Evolutionary conservation across 2,888 invertebrate species (phyloP).

Genomic region (Rugalucina vietnamica): DNA sequence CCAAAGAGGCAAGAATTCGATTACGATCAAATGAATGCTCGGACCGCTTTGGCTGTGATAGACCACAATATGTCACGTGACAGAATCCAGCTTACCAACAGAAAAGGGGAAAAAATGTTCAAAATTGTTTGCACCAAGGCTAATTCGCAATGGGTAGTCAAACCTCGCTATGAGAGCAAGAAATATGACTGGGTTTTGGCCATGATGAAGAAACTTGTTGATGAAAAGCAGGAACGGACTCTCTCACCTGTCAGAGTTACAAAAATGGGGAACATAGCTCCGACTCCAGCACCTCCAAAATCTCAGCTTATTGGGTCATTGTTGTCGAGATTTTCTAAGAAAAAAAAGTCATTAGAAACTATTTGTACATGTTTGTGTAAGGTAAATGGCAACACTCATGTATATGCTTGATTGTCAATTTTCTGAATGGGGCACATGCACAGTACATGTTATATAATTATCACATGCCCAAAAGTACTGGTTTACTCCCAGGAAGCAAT

Average conservation of each 20-base stretch:
- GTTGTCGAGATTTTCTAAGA: constrained; percentile 9
- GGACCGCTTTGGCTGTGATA: constrained; percentile 40
- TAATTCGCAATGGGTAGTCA: constrained; percentile 34
- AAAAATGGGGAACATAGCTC: constrained; percentile 26
- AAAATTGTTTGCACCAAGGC: constrained; percentile 24
- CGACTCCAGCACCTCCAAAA: constrained; percentile 25
- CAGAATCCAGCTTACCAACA: background rate
- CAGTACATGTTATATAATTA: too few relatives aligned
- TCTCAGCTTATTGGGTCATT: constrained; percentile 20
- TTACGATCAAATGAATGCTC: constrained; percentile 34
- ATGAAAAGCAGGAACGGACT: too few relatives aligned
- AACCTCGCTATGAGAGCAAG: constrained; percentile 33
- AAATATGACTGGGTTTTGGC: constrained; percentile 12
- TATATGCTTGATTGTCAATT: too few relatives aligned
- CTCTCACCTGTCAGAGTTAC: background rate
- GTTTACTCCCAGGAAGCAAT: too few relatives aligned
- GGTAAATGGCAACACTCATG: too few relatives aligned
- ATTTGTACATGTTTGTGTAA: too few relatives aligned
- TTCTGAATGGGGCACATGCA: too few relatives aligned
- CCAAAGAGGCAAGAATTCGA: constrained; percentile 50
- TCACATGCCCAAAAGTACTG: too few relatives aligned
- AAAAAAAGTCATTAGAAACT: too few relatives aligned
- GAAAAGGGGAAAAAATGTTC: constrained; percentile 5
- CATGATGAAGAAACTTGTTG: constrained; percentile 20
- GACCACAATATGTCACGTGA: constrained; percentile 43